Conservation (phyloP, 2,888 invertebrate genomes). For the Spilosoma lubricipeda region DNA sequence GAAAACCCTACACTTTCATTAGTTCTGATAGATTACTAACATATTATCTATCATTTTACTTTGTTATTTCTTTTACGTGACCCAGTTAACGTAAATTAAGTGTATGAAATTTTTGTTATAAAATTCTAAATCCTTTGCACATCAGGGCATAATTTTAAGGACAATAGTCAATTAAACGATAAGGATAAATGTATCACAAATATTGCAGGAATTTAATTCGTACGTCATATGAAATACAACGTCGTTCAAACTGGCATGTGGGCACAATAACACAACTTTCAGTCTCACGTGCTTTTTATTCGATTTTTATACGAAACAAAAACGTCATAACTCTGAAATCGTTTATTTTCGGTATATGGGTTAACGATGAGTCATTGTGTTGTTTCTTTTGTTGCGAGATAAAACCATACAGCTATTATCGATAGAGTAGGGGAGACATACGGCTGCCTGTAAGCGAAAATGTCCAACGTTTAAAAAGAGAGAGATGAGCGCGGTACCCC, state of each 20-base stretch:
- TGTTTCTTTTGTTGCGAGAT: background rate
- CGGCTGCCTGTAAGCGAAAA: too few species aligned
- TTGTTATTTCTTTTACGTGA: too few species aligned
- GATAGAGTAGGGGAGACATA: too few species aligned
- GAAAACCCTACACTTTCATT: too few species aligned
- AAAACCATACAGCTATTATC: too few species aligned
- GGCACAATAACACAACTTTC: slow-evolving; percentile 44
- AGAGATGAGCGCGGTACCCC: too few species aligned
- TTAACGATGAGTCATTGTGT: slow-evolving; percentile 19
- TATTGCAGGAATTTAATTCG: slow-evolving; percentile 7
- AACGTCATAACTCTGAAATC: slow-evolving; percentile 44
- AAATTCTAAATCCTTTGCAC: background rate
- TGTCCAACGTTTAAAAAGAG: too few species aligned
- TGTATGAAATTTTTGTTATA: background rate
- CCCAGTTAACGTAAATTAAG: background rate
- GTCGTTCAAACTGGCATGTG: slow-evolving; percentile 48
- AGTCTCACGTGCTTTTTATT: slow-evolving; percentile 63
- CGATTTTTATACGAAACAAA: slow-evolving; percentile 45
- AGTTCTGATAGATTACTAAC: too few species aligned
- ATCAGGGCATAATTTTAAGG: background rate
- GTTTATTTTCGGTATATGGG: slow-evolving; percentile 44
- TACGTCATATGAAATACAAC: slow-evolving; percentile 14
- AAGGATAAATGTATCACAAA: slow-evolving; percentile 6
- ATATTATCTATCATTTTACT: too few species aligned
- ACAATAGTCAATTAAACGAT: background rate